Evolutionary conservation across 2,888 invertebrate species (phyloP).

Genomic region (Drosophila percnosoma): DNA sequence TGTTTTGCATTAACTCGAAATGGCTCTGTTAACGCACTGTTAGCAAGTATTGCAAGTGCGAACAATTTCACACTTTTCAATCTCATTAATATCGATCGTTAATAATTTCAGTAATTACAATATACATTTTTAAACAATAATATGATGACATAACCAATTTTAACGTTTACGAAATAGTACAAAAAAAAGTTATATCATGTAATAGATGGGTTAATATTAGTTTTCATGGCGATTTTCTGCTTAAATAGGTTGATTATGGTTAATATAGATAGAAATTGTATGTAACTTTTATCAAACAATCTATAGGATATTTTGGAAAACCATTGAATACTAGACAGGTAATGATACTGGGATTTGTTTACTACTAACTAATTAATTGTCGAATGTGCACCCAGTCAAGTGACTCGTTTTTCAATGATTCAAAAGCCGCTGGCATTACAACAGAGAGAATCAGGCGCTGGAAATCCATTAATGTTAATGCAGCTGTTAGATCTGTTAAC

Average conservation of each 20-base stretch:
- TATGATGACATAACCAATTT: neutral
- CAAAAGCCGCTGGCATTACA: slow-evolving; percentile 35
- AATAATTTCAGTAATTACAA: neutral
- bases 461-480: too few relatives aligned
- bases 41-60: neutral
- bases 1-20: neutral
- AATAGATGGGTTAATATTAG: neutral
- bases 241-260: neutral
- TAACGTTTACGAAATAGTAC: neutral
- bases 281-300: neutral
- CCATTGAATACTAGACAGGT: neutral
- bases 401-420: slow-evolving; percentile 16
- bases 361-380: slow-evolving; percentile 17
- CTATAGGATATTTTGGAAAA: neutral
- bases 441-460: slow-evolving; percentile 23
- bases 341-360: slow-evolving; percentile 5
- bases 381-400: neutral
- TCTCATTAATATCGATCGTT: neutral
- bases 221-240: neutral
- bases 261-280: neutral
- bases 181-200: neutral
- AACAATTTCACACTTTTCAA: neutral
- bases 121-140: neutral
- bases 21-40: neutral
- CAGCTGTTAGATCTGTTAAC: too few relatives aligned